Evolutionary conservation across 2,113 vertebrate genomes (phyloP).

Genomic region (Promerops cafer): DNA sequence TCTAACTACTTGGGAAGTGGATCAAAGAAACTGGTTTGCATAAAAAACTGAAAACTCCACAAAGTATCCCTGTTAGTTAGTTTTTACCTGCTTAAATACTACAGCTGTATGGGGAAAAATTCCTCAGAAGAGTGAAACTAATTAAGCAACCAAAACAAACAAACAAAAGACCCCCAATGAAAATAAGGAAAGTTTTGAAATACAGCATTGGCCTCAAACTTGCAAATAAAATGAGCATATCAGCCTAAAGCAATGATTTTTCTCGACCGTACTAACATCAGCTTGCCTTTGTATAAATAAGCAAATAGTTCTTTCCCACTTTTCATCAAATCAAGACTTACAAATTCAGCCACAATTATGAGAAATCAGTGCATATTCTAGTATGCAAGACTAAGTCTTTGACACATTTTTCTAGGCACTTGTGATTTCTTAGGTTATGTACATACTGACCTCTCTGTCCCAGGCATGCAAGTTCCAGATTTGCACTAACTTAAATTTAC

Average conservation of each 20-base stretch:
- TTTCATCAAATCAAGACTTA: not conserved
- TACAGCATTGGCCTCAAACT: not conserved
- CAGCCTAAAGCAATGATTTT: not conserved
- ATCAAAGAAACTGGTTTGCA: not conserved
- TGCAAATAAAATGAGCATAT: not conserved
- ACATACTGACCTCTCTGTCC: not conserved
- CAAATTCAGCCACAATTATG: not conserved
- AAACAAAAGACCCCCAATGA: not conserved
- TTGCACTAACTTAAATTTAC: not conserved
- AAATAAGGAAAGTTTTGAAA: not conserved
- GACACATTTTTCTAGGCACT: not conserved
- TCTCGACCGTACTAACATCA: not conserved
- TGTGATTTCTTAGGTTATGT: not conserved
- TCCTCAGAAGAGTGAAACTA: not conserved
- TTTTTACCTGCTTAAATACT: not conserved
- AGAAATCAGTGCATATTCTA: not conserved
- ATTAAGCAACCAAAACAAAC: not conserved
- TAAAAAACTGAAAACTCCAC: not conserved
- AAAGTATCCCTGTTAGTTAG: not conserved
- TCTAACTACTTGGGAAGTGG: not conserved
- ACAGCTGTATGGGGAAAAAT: not conserved
- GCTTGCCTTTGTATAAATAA: not conserved
- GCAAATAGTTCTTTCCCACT: not conserved
- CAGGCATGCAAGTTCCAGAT: not conserved
- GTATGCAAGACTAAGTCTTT: not conserved